Evolutionary conservation across 37 sponge, comb jelly and placozoan genomes (phyloP).

Genomic region (Amphimedon queenslandica): DNA sequence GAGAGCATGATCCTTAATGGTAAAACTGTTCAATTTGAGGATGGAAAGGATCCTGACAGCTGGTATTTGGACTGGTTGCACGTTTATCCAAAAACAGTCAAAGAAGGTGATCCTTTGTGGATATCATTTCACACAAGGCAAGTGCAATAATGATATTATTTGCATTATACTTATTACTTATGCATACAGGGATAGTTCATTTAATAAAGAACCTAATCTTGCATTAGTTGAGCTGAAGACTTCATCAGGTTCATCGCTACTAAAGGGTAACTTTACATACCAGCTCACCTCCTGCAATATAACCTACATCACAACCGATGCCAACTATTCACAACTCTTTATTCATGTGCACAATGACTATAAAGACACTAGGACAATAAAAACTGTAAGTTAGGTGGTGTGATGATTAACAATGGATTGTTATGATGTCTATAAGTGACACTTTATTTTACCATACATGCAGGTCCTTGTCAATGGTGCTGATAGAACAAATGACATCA

Average conservation of each 20-base stretch:
- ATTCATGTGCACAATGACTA: constrained; percentile 60
- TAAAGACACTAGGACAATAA: constrained; percentile 11
- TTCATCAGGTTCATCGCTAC: constrained; percentile 8
- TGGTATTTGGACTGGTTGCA: constrained; percentile 67
- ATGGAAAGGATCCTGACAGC: constrained; percentile 24
- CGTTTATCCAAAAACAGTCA: constrained; percentile 44
- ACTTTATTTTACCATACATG: neutral
- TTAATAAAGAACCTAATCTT: constrained; percentile 16
- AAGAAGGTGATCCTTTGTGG: constrained; percentile 45
- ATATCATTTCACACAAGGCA: constrained; percentile 61
- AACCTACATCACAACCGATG: constrained; percentile 44
- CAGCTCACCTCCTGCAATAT: constrained; percentile 38
- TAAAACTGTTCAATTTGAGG: constrained; percentile 20
- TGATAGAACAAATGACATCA: constrained; percentile 29
- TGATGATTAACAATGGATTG: neutral
- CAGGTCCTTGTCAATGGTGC: constrained; percentile 47
- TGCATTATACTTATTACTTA: neutral
- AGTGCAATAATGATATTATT: neutral
- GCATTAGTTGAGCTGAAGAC: constrained; percentile 23
- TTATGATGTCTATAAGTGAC: constrained; percentile 1
- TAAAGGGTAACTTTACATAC: constrained; percentile 31
- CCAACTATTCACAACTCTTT: constrained; percentile 23
- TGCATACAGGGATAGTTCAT: constrained; percentile 26
- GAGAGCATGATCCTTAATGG: constrained; percentile 31
- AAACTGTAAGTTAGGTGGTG: constrained; percentile 6